A percentile compares a stretch with the other conserved stretches of the same genome.
Conservation (phyloP, 2,888 invertebrate genomes). For the Gymnocheta viridis region DNA sequence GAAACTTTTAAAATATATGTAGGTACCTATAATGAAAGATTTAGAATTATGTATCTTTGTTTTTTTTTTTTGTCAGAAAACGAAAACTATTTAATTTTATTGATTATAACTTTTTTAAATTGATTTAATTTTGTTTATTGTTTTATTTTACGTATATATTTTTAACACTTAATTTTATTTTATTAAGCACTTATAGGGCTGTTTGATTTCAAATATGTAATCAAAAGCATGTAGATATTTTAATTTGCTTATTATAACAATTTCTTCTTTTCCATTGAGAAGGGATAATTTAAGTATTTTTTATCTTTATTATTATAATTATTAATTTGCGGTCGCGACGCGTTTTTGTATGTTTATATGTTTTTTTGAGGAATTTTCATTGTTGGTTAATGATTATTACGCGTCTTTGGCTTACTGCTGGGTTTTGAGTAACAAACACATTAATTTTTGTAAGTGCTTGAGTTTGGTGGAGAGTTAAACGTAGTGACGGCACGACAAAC, state of each 20-base stretch:
- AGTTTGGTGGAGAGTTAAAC: slow-evolving; percentile 47
- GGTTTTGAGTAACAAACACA: slow-evolving; percentile 37
- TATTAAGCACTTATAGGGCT: slow-evolving; percentile 28
- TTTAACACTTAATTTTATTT: slow-evolving; percentile 14
- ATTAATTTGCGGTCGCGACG: slow-evolving; percentile 65
- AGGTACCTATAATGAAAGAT: not conserved
- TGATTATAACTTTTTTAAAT: not conserved
- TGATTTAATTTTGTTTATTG: slow-evolving; percentile 31
- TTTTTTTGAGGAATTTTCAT: slow-evolving; percentile 61
- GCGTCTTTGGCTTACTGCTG: slow-evolving; percentile 50
- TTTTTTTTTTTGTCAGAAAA: not conserved
- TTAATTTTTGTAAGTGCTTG: slow-evolving; percentile 45
- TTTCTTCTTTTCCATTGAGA: slow-evolving; percentile 1
- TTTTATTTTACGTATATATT: slow-evolving; percentile 18
- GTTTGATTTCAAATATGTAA: slow-evolving; percentile 39
- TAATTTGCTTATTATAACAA: slow-evolving; percentile 25
- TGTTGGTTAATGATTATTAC: slow-evolving; percentile 70
- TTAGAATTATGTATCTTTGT: not conserved
- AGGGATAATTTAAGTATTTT: slow-evolving; percentile 61
- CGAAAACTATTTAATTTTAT: not conserved
- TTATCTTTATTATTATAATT: not conserved
- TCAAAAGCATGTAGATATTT: slow-evolving; percentile 47
- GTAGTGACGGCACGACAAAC: slow-evolving; percentile 61
- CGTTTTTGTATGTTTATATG: slow-evolving; percentile 51
- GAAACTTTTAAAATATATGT: not conserved